Conservation (phyloP, 64 coral and sea anemone species). For the Dendronephthya gigantea region DNA sequence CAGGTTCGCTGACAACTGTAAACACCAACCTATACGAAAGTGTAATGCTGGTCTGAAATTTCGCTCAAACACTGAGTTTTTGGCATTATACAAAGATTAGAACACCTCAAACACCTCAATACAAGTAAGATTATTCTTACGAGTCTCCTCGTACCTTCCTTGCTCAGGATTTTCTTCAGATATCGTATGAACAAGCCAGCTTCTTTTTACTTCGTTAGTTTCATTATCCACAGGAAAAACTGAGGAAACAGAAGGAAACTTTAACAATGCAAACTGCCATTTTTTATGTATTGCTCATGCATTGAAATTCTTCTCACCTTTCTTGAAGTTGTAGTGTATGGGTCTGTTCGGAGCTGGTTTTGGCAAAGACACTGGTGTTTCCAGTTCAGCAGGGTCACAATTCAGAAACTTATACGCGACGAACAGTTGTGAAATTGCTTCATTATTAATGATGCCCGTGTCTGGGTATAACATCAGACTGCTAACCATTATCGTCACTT, state of each 20-base stretch:
- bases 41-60: too few species aligned
- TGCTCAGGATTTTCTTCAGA: not conserved
- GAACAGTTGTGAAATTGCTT: conserved; percentile 58
- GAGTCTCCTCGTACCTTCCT: not conserved
- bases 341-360: conserved; percentile 61
- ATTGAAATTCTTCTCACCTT: conserved; percentile 37
- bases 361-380: conserved; percentile 81
- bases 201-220: not conserved
- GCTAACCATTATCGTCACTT: conserved; percentile 57
- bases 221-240: not conserved
- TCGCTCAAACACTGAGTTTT: not conserved
- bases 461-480: conserved; percentile 58
- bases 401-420: conserved; percentile 81
- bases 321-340: conserved; percentile 84
- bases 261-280: not conserved
- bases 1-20: not conserved
- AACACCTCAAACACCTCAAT: not conserved
- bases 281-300: too few species aligned
- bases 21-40: not conserved
- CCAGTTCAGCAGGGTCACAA: conserved; percentile 83
- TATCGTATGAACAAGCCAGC: conserved; percentile 2
- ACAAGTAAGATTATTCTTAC: not conserved
- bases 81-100: not conserved
- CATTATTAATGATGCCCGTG: conserved; percentile 42
- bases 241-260: not conserved